Conservation (phyloP, 2,888 invertebrate genomes). For the Apamea monoglypha region DNA sequence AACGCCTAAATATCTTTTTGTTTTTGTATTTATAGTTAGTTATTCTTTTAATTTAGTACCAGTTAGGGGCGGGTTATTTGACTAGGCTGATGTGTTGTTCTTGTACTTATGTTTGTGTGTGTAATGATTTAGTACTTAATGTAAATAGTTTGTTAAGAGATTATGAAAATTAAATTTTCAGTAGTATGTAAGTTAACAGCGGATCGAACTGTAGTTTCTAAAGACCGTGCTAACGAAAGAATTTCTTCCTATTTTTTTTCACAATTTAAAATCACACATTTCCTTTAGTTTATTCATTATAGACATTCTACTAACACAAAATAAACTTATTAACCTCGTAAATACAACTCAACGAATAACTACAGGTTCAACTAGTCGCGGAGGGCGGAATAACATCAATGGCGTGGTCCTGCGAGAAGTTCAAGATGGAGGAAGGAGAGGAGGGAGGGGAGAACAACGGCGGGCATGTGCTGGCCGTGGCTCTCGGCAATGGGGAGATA, state of each 20-base stretch:
- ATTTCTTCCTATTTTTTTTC: neutral
- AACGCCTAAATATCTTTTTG: too few species aligned
- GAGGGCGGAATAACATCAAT: conserved; percentile 97
- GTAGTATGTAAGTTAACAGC: neutral
- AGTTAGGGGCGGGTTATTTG: too few species aligned
- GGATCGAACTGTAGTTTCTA: neutral
- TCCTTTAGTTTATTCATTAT: neutral
- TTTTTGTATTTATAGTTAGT: too few species aligned
- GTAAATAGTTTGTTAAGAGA: too few species aligned
- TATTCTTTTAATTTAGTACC: too few species aligned
- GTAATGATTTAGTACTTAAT: too few species aligned
- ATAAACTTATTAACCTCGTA: neutral
- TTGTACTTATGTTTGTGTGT: too few species aligned
- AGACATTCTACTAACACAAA: neutral
- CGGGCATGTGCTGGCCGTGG: conserved; percentile 95
- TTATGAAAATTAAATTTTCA: too few species aligned
- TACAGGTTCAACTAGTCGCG: conserved; percentile 94
- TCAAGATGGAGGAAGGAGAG: conserved; percentile 98
- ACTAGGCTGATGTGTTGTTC: too few species aligned
- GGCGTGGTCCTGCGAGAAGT: conserved; percentile 99
- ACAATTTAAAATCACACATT: neutral
- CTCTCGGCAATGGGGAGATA: conserved; percentile 96
- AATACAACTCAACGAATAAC: neutral
- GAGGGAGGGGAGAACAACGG: conserved; percentile 91
- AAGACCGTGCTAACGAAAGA: neutral